Conservation (phyloP, 2,113 vertebrate genomes). For the Microtus richardsoni region DNA sequence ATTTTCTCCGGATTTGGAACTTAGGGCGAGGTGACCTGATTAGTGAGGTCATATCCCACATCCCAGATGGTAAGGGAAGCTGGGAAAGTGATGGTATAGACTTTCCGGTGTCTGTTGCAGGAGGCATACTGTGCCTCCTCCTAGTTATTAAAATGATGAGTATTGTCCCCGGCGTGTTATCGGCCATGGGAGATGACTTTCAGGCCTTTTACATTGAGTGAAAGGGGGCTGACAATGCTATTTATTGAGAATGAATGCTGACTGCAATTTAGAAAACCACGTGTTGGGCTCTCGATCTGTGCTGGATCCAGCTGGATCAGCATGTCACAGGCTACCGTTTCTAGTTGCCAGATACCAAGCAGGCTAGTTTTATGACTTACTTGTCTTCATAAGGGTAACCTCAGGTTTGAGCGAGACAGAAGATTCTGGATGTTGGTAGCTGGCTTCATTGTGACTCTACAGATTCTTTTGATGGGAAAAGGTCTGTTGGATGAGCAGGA, state of each 20-base stretch:
- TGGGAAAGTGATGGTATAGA: too few species aligned
- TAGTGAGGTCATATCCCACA: too few species aligned
- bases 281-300: not conserved
- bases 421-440: not conserved
- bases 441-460: not conserved
- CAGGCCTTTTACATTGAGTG: not conserved
- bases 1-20: too few species aligned
- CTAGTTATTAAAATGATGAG: conserved; percentile 1
- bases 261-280: not conserved
- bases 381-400: not conserved
- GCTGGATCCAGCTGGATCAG: not conserved
- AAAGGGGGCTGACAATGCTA: not conserved
- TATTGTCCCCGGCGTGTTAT: not conserved
- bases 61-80: too few species aligned
- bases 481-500: not conserved
- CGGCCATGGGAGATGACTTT: not conserved
- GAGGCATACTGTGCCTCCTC: not conserved
- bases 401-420: not conserved
- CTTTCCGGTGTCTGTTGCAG: too few species aligned
- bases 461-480: not conserved
- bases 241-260: conserved; percentile 25
- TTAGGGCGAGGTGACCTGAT: too few species aligned
- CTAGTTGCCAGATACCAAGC: not conserved
- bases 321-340: not conserved
- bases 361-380: not conserved